Conservation (phyloP, 1,140 invertebrate species). For the Schmidtea mediterranea region DNA sequence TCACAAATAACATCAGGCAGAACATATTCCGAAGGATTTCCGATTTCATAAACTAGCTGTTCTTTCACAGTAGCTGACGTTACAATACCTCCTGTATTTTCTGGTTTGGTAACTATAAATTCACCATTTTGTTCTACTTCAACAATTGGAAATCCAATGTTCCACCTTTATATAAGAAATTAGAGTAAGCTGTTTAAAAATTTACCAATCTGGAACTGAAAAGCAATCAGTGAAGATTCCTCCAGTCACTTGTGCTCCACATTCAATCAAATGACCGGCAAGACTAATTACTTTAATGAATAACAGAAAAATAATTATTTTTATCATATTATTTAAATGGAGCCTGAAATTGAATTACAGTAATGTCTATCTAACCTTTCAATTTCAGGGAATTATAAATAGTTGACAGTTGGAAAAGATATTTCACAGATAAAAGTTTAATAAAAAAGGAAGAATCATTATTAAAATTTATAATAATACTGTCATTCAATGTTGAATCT, state of each 20-base stretch:
- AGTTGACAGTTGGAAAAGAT: too few species aligned
- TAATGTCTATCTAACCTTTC: too few species aligned
- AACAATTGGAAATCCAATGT: slow-evolving; percentile 31
- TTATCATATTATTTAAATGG: too few species aligned
- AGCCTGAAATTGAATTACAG: too few species aligned
- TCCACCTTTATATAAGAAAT: slow-evolving; percentile 17
- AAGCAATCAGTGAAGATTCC: slow-evolving; percentile 33
- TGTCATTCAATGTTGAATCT: too few species aligned
- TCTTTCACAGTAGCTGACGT: slow-evolving; percentile 27
- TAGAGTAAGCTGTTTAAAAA: slow-evolving; percentile 10
- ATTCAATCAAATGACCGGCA: slow-evolving; percentile 29
- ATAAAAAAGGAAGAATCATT: too few species aligned
- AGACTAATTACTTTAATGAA: slow-evolving; percentile 15
- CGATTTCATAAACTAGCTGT: slow-evolving; percentile 32
- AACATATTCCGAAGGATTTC: slow-evolving; percentile 28
- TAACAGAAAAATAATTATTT: neutral
- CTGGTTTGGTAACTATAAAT: slow-evolving; percentile 29
- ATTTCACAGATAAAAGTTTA: too few species aligned
- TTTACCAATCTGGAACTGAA: slow-evolving; percentile 27
- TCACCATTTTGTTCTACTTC: slow-evolving; percentile 25
- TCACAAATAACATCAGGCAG: slow-evolving; percentile 32
- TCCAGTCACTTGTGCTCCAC: slow-evolving; percentile 32
- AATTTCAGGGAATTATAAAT: too few species aligned
- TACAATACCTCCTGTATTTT: slow-evolving; percentile 29
- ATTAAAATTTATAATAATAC: too few species aligned